Conservation (phyloP, 1,140 invertebrate species). For the Subanguina moxae region DNA sequence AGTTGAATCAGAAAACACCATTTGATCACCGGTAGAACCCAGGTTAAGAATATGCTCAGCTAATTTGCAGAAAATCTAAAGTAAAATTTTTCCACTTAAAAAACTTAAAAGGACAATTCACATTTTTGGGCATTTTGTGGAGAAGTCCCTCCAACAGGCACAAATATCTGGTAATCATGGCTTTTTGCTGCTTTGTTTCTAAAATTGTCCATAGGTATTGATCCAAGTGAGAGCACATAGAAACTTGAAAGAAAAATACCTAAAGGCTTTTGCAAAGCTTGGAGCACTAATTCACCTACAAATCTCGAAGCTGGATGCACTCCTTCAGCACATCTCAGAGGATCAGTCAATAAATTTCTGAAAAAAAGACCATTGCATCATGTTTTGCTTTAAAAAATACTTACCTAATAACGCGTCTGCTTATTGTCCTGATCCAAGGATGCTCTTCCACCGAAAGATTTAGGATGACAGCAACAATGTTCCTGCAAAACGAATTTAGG, state of each 20-base stretch:
- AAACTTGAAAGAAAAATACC: background rate
- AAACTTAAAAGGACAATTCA: too few species aligned
- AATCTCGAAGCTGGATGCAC: conserved; percentile 18
- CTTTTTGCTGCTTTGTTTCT: conserved; percentile 6
- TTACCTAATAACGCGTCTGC: conserved; percentile 10
- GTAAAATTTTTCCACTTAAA: too few species aligned
- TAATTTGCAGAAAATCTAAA: background rate
- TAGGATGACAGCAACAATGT: conserved; percentile 4
- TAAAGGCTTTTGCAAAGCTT: background rate
- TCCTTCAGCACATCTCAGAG: background rate
- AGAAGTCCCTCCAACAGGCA: conserved; percentile 22
- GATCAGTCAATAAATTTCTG: conserved; percentile 14
- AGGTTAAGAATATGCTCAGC: conserved; percentile 11
- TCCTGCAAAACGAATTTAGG: background rate
- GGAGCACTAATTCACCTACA: conserved; percentile 7
- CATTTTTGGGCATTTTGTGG: conserved; percentile 7
- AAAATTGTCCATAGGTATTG: background rate
- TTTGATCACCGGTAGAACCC: conserved; percentile 12
- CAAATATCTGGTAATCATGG: background rate
- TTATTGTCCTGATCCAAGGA: conserved; percentile 20
- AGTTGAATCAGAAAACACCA: too few species aligned
- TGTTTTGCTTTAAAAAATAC: background rate
- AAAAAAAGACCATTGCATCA: background rate
- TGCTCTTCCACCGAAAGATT: conserved; percentile 8
- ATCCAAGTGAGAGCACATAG: background rate